Evolutionary conservation across 2,888 invertebrate species (phyloP).

Genomic region (Dysmachus trigonus): DNA sequence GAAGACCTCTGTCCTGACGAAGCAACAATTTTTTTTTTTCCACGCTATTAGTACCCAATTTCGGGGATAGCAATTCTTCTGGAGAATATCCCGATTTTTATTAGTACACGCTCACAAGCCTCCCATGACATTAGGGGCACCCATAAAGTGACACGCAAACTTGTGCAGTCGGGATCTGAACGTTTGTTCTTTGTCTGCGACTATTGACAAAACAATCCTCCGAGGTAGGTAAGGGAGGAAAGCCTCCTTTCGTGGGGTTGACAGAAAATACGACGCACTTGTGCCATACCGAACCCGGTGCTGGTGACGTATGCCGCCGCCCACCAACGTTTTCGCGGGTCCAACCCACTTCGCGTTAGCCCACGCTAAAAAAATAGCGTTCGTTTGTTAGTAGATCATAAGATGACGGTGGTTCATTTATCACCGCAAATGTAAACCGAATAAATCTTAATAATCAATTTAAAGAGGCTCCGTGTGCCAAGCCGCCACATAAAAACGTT

Average conservation of each 20-base stretch:
- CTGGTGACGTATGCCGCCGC: constrained; percentile 3
- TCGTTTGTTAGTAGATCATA: not conserved
- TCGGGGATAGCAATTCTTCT: not conserved
- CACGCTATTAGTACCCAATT: not conserved
- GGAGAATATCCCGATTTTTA: constrained; percentile 7
- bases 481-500: not conserved
- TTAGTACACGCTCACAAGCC: constrained; percentile 26
- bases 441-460: constrained; percentile 23
- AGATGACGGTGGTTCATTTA: constrained; percentile 12
- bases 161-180: not conserved
- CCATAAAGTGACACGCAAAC: constrained; percentile 47
- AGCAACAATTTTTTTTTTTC: constrained; percentile 27
- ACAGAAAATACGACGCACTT: constrained; percentile 43
- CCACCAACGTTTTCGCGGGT: not conserved
- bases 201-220: constrained; percentile 28
- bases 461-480: not conserved
- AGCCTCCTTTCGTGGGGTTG: not conserved
- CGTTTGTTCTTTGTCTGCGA: not conserved
- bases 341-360: not conserved
- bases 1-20: not conserved
- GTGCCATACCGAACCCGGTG: constrained; percentile 20
- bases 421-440: constrained; percentile 22
- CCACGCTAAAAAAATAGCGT: not conserved
- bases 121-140: constrained; percentile 14
- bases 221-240: not conserved